Conservation (phyloP, 2,888 invertebrate species). For the Noctua janthe region DNA sequence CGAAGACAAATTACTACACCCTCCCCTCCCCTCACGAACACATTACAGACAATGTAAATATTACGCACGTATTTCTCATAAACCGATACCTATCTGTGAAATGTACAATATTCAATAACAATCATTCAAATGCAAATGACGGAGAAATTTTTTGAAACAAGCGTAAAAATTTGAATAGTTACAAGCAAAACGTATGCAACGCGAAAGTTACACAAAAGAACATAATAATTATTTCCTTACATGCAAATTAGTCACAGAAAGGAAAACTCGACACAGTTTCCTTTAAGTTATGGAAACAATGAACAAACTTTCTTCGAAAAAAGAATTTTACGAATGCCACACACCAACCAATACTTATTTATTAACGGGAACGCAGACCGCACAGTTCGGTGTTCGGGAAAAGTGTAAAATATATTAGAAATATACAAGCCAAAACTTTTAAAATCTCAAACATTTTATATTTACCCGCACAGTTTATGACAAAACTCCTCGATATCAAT, state of each 20-base stretch:
- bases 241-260: conserved; percentile 84
- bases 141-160: conserved; percentile 82
- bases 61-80: conserved; percentile 19
- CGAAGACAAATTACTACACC: conserved; percentile 31
- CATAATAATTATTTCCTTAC: conserved; percentile 81
- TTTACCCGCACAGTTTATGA: conserved; percentile 33
- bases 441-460: conserved; percentile 41
- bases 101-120: conserved; percentile 60
- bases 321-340: conserved; percentile 77
- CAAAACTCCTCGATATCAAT: conserved; percentile 39
- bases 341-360: conserved; percentile 80
- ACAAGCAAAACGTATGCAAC: conserved; percentile 64
- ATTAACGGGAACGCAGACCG: conserved; percentile 75
- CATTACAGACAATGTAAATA: conserved; percentile 15
- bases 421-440: conserved; percentile 34
- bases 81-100: conserved; percentile 15
- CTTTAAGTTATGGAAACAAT: conserved; percentile 85
- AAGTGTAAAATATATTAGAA: conserved; percentile 54
- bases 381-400: conserved; percentile 70
- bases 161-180: conserved; percentile 78
- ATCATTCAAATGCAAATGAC: conserved; percentile 65
- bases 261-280: conserved; percentile 82
- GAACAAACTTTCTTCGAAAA: conserved; percentile 82
- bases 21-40: not conserved
- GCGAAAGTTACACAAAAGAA: conserved; percentile 79